These are phyloP conservation scores for Sanderia malayensis DNA, from an alignment of 30 jellyfish, hydroid and myxozoan genomes.

Conservation along the genomic window DNA sequence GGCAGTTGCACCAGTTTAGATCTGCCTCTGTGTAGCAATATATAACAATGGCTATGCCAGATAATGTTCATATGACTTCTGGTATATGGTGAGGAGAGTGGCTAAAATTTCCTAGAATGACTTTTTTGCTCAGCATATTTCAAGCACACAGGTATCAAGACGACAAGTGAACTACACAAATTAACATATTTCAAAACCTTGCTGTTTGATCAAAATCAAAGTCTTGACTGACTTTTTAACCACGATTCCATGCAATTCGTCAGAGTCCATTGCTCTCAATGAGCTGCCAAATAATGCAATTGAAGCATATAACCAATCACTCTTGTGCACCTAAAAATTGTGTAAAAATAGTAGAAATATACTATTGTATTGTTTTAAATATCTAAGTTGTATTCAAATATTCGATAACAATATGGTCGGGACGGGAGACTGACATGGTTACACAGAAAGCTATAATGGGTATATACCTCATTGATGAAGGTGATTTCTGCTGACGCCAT, in stretches of 20 bases:
- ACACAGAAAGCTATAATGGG: no score
- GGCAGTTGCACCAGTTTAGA: no score
- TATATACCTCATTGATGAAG: no score
- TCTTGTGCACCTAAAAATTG: not conserved
- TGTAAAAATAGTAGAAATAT: no score
- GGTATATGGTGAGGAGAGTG: not conserved
- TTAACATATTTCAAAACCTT: no score
- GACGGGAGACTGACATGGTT: no score
- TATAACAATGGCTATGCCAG: not conserved
- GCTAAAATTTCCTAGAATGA: not conserved
- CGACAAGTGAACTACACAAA: not conserved
- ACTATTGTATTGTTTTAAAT: not conserved
- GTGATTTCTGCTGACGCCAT: no score
- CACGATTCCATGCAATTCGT: not conserved
- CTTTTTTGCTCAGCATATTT: no score
- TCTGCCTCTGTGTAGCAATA: not conserved
- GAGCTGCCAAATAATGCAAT: constrained; percentile 4
- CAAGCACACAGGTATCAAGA: no score
- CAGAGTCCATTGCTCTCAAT: not conserved
- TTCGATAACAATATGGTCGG: no score
- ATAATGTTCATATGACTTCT: not conserved
- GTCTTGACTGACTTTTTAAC: not conserved
- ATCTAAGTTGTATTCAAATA: no score
- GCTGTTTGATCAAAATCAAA: not conserved
- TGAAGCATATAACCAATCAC: not conserved